These are phyloP conservation scores for Thalassaphorura encarpata DNA, from an alignment of 1,140 invertebrate species.

Conservation along the genomic window DNA sequence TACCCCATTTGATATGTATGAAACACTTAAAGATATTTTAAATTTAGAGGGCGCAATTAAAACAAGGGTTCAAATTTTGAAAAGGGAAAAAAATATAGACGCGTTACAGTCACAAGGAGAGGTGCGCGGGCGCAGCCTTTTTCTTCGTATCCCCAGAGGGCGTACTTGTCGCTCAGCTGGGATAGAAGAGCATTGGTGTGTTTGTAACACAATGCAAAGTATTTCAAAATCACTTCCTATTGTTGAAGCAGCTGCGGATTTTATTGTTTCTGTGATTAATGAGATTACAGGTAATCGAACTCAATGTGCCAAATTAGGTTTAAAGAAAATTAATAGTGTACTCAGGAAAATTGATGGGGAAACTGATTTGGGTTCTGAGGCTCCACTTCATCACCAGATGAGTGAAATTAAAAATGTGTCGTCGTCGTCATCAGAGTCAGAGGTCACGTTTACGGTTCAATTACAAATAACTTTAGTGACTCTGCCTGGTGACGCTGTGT, in stretches of 20 bases:
- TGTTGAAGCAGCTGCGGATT: conserved; percentile 15
- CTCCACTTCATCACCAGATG: not conserved
- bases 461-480: conserved; percentile 43
- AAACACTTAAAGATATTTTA: conserved; percentile 25
- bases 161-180: conserved; percentile 25
- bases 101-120: not conserved
- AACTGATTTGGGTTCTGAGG: not conserved
- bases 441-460: not conserved
- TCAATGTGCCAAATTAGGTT: conserved; percentile 22
- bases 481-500: conserved; percentile 58
- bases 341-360: conserved; percentile 9
- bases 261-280: conserved; percentile 21
- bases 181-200: conserved; percentile 27
- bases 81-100: not conserved
- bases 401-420: not conserved
- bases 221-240: conserved; percentile 8
- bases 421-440: not conserved
- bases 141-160: conserved; percentile 10
- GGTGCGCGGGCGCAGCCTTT: conserved; percentile 4
- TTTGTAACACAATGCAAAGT: conserved; percentile 20
- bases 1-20: conserved; percentile 31
- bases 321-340: conserved; percentile 21
- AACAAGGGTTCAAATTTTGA: not conserved
- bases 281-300: not conserved
- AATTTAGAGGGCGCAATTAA: conserved; percentile 22